Percentiles rank a stretch among this genome's conserved stretches.
Evolutionary conservation across 2,113 vertebrate genomes (phyloP).

Genomic region (Microtus ochrogaster): DNA sequence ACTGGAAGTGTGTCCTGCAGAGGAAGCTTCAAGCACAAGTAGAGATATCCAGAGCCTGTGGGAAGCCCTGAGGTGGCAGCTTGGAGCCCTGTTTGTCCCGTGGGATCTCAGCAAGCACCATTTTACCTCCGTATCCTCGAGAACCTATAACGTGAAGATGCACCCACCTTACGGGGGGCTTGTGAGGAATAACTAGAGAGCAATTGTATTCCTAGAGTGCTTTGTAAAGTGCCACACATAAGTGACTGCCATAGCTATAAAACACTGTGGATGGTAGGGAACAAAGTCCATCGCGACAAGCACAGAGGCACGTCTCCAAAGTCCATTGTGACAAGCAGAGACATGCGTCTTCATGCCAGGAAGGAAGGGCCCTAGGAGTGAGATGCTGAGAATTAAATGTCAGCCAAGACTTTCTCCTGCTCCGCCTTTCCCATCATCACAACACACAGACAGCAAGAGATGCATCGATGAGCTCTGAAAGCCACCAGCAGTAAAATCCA

Average conservation of each 20-base stretch:
- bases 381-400: slow-evolving; percentile 14
- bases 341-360: neutral
- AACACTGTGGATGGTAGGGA: neutral
- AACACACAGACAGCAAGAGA: neutral
- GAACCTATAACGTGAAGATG: neutral
- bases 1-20: slow-evolving; percentile 19
- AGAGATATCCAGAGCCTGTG: neutral
- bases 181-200: neutral
- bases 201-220: slow-evolving; percentile 40
- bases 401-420: neutral
- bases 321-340: neutral
- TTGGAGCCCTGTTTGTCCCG: neutral
- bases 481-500: neutral
- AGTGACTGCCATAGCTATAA: neutral
- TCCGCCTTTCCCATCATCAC: neutral
- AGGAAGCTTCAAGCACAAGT: neutral
- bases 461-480: neutral
- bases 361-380: neutral
- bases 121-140: neutral
- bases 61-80: neutral
- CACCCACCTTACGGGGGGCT: neutral
- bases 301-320: neutral
- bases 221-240: neutral
- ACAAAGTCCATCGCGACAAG: neutral
- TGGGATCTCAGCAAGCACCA: neutral